Conservation (phyloP, 2,113 vertebrate genomes). For the Mystacornis crossleyi region DNA sequence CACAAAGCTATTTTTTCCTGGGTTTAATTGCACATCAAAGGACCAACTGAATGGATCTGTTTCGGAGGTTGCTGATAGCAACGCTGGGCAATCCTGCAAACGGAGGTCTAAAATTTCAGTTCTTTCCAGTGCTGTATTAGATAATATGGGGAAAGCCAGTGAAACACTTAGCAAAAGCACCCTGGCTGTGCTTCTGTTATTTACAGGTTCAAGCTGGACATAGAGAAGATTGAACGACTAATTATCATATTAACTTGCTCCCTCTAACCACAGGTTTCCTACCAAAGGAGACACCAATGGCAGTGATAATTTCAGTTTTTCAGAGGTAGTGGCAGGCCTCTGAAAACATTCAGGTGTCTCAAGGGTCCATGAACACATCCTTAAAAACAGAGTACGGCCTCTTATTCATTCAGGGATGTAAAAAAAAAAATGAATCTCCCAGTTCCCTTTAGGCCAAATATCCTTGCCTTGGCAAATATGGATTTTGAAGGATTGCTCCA, state of each 20-base stretch:
- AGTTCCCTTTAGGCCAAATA: neutral
- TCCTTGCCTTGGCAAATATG: neutral
- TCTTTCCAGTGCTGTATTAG: neutral
- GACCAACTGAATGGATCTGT: neutral
- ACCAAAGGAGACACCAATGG: neutral
- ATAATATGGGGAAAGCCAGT: neutral
- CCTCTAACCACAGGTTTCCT: neutral
- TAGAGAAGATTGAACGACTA: neutral
- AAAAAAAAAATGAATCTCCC: neutral
- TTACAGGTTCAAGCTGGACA: neutral
- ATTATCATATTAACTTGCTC: neutral
- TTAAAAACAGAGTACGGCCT: neutral
- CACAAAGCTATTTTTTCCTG: slow-evolving; percentile 24
- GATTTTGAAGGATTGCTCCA: neutral
- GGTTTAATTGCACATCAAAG: slow-evolving; percentile 56
- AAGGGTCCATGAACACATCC: neutral
- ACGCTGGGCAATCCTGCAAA: neutral
- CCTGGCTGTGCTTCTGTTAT: neutral
- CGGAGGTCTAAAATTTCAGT: slow-evolving; percentile 12
- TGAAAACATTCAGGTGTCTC: neutral
- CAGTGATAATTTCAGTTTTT: neutral
- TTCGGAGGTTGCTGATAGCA: slow-evolving; percentile 25
- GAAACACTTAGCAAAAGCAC: neutral
- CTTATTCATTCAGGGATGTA: neutral
- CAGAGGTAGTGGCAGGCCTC: neutral